These are phyloP conservation scores for Heliconius ethilla DNA, from an alignment of 2,888 invertebrate genomes.

Conservation along the genomic window DNA sequence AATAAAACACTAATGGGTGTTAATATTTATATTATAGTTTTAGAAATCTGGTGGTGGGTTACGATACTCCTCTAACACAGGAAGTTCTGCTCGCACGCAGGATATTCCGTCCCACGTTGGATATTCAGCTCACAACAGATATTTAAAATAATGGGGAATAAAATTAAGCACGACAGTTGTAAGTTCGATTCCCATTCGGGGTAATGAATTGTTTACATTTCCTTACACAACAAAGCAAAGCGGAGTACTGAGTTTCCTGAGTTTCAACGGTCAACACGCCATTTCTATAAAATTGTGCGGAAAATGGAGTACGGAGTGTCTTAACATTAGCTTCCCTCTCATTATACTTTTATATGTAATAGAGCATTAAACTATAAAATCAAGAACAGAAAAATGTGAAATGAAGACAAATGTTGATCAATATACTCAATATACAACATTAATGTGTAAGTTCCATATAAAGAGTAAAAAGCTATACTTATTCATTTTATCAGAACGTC, in stretches of 20 bases:
- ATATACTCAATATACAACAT: background rate
- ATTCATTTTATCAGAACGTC: constrained; percentile 47
- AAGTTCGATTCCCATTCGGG: background rate
- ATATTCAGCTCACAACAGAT: too few species aligned
- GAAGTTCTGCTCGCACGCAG: too few species aligned
- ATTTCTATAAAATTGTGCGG: too few species aligned
- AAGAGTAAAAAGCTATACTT: background rate
- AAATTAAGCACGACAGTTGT: background rate
- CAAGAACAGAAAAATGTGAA: background rate
- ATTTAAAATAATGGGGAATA: background rate
- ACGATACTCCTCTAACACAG: too few species aligned
- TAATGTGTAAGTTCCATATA: background rate
- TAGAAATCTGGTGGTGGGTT: too few species aligned
- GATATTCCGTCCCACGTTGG: too few species aligned
- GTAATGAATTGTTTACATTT: background rate
- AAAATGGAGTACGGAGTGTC: too few species aligned
- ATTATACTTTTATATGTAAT: background rate
- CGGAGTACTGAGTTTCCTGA: too few species aligned
- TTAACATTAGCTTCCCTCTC: background rate
- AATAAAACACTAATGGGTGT: too few species aligned
- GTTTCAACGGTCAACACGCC: too few species aligned
- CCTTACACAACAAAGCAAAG: background rate
- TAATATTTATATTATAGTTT: too few species aligned
- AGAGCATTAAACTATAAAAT: too few species aligned
- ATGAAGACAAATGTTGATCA: background rate